phyloP scores from a whole-genome alignment of 2,888 invertebrate genomes.

The Lepas anatifera region DNA sequence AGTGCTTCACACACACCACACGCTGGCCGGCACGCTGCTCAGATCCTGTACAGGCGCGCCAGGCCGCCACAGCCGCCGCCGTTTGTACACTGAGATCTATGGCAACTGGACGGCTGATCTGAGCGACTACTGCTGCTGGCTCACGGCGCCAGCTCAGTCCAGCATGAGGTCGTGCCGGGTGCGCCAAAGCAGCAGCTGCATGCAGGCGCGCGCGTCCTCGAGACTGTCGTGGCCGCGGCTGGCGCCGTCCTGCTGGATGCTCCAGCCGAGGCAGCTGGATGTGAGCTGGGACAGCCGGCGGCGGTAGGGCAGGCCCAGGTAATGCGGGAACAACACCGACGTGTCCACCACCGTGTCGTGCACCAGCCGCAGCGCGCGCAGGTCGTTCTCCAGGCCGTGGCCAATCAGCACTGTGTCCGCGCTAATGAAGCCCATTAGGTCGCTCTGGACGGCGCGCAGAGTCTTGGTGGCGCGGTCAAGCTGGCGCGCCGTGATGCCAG shows the following conservation, averaged over 20 bases:
- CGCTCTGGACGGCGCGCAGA: conserved; percentile 26
- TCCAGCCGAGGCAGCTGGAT: conserved; percentile 33
- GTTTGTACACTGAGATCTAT: too few species aligned
- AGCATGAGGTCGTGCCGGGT: not conserved
- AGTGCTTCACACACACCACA: too few species aligned
- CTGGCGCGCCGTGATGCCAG: conserved; percentile 34
- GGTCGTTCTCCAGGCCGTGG: conserved; percentile 38
- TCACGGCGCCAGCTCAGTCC: not conserved
- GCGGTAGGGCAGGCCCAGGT: conserved; percentile 35
- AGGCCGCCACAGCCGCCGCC: too few species aligned
- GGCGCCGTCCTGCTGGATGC: conserved; percentile 34
- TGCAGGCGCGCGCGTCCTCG: conserved; percentile 37
- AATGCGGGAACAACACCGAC: conserved; percentile 37
- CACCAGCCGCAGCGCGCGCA: conserved; percentile 34
- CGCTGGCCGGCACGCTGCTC: too few species aligned
- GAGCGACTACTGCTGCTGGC: too few species aligned
- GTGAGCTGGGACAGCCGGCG: conserved; percentile 35
- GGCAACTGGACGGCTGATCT: too few species aligned
- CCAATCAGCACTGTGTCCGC: conserved; percentile 37
- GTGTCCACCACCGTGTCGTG: conserved; percentile 33
- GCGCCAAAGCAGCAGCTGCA: conserved; percentile 30
- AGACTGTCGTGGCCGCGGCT: conserved; percentile 38
- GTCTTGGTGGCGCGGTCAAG: conserved; percentile 31
- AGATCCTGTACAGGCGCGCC: too few species aligned
- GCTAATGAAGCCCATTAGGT: conserved; percentile 28